Base-by-base conservation (phyloP, 2,888 invertebrate species). In the Apamea sordens region DNA sequence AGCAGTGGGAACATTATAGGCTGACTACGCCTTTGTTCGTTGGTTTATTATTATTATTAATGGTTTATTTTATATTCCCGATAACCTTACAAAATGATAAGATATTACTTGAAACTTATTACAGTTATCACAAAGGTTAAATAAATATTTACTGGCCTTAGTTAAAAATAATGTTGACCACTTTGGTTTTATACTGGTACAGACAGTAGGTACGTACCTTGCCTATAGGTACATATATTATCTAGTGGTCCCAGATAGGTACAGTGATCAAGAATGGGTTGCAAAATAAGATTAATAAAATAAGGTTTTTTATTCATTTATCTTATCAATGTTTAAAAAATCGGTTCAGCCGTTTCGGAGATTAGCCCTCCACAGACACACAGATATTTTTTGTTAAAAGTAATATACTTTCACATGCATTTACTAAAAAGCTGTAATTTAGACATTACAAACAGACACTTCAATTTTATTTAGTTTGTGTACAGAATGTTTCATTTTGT, bases 41-140 rank as follows among this genome's bases (percentile, higher is more conserved):
- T 53, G 1, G 28, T 36, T 69, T 65, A 41, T 64, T 24, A 61
- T 47, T 15, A 47, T 32, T 32, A 32, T 32, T 32, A 32, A 1
- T 32, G 32, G 32, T 32, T 32, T 32, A 32, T 15, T 32, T 32
- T 32, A 32, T 15, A 50, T 65, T 59, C 24, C 18, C 5, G 79
- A 70, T 79, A 78, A 73, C 84, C 84, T 47, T 68, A 28, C 2
- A 63, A 59, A 65, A n/a, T 61, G 11, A 64, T 75, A 74, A 78
- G 21, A n/a, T 80, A 36, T 28, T 44, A 64, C 2, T 71, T 32
- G 47, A 73, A 68, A 24, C 8, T n/a, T 79, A 68, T 81, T 78
- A 32, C 15, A 32, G 2, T 70, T 81, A 70, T 74, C 76, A 36
- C n/a, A 32, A 53, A 75, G 72, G 80, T 72, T 68, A 75, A 68